Conservation (phyloP, 2,797 vertebrate genomes). For the Rhyacichthys aspro region DNA sequence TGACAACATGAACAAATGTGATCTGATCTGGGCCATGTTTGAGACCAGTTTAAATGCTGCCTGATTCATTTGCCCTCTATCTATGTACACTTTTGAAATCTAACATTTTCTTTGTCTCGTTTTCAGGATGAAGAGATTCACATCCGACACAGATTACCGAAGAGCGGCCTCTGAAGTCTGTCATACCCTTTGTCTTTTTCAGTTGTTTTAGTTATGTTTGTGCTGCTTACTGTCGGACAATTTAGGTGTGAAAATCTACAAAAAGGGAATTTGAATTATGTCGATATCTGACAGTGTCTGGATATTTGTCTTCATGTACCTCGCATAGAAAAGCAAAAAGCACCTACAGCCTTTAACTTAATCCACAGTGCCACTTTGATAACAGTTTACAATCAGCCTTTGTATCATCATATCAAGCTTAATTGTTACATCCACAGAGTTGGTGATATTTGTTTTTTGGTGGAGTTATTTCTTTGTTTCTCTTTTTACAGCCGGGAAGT, state of each 20-base stretch:
- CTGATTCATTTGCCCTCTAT: too few relatives aligned
- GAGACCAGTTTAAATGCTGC: too few relatives aligned
- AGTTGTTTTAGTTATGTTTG: not conserved
- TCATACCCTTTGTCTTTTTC: not conserved
- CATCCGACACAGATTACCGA: not conserved
- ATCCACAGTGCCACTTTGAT: not conserved
- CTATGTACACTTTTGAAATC: not conserved
- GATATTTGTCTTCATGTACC: not conserved
- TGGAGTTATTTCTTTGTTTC: too few relatives aligned
- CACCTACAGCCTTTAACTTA: not conserved
- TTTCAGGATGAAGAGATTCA: slow-evolving; percentile 73
- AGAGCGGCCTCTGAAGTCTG: slow-evolving; percentile 10
- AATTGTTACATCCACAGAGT: too few relatives aligned
- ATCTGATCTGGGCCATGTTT: too few relatives aligned
- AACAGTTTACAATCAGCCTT: not conserved
- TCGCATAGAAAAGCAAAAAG: too few relatives aligned
- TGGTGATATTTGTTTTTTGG: too few relatives aligned
- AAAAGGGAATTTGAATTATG: not conserved
- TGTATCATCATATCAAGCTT: too few relatives aligned
- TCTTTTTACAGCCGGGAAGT: too few relatives aligned
- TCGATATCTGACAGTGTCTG: not conserved
- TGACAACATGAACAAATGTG: too few relatives aligned
- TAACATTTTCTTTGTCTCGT: not conserved
- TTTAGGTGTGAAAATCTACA: too few relatives aligned
- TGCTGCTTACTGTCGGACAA: not conserved